A percentile compares a stretch with the other conserved stretches of the same genome.
Conservation (phyloP, 2,797 vertebrate genomes). For the Melanogrammus aeglefinus region DNA sequence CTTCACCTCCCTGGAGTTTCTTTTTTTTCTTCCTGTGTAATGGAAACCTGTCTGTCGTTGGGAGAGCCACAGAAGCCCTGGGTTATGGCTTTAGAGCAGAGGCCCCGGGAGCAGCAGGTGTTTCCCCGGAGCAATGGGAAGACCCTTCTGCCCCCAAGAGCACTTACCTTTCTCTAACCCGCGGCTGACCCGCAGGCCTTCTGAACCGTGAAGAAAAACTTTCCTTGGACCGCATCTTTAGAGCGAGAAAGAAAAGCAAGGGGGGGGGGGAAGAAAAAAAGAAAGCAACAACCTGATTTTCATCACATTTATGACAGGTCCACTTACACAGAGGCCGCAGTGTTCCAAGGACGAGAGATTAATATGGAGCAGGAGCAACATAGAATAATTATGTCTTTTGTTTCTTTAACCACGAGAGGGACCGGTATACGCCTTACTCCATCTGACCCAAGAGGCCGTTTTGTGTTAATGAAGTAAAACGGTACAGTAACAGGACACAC, state of each 20-base stretch:
- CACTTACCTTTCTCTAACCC: constrained; percentile 26
- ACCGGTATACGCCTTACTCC: no score
- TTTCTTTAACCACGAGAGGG: no score
- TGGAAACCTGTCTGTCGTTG: constrained; percentile 42
- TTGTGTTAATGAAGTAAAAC: not conserved
- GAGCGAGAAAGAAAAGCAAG: constrained; percentile 7
- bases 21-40: constrained; percentile 26
- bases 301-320: constrained; percentile 17
- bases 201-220: constrained; percentile 9
- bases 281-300: not conserved
- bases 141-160: not conserved
- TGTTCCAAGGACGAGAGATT: constrained; percentile 13
- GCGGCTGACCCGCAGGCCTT: constrained; percentile 11
- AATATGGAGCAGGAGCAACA: no score
- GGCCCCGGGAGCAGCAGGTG: constrained; percentile 34
- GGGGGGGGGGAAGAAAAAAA: no score
- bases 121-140: constrained; percentile 30
- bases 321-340: constrained; percentile 15
- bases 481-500: constrained; percentile 7
- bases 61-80: constrained; percentile 24
- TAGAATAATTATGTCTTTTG: no score
- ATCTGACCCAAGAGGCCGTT: no score
- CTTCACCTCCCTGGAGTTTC: constrained; percentile 18
- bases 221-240: constrained; percentile 6
- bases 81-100: constrained; percentile 40